These are phyloP conservation scores for Erythrocercus mccallii DNA, from an alignment of 2,113 vertebrate genomes.

Conservation along the genomic window DNA sequence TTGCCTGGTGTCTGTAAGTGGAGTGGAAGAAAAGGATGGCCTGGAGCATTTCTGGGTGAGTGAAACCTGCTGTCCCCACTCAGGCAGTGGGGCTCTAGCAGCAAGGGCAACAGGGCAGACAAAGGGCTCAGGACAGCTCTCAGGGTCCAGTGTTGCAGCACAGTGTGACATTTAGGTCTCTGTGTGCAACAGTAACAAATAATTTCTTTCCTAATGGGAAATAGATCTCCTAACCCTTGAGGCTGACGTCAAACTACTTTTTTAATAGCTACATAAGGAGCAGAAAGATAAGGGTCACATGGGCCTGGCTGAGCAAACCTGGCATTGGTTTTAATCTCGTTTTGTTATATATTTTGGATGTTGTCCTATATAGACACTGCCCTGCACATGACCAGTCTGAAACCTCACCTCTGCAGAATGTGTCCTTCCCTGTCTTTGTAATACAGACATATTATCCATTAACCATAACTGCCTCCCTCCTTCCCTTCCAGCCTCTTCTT, in stretches of 20 bases:
- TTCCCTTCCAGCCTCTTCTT: neutral
- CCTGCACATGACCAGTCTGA: rapidly evolving
- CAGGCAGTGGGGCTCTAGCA: neutral
- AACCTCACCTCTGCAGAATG: neutral
- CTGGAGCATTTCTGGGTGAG: neutral
- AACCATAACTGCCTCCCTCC: neutral
- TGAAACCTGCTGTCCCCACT: neutral
- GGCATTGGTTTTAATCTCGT: neutral
- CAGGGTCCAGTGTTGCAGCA: neutral
- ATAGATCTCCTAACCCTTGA: neutral
- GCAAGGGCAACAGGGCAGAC: neutral
- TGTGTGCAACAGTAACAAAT: neutral
- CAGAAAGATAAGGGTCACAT: neutral
- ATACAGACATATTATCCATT: neutral
- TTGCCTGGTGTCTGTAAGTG: neutral
- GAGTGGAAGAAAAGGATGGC: neutral
- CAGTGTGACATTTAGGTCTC: neutral
- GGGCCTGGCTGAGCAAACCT: neutral
- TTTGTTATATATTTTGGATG: neutral
- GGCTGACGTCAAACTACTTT: neutral
- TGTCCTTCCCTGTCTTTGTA: neutral
- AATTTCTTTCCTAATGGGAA: neutral
- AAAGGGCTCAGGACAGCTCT: neutral
- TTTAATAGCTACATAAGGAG: neutral
- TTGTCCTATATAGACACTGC: neutral